Evolutionary conservation across 2,113 vertebrate genomes (phyloP).

Genomic region (Periophthalmus modestus): DNA sequence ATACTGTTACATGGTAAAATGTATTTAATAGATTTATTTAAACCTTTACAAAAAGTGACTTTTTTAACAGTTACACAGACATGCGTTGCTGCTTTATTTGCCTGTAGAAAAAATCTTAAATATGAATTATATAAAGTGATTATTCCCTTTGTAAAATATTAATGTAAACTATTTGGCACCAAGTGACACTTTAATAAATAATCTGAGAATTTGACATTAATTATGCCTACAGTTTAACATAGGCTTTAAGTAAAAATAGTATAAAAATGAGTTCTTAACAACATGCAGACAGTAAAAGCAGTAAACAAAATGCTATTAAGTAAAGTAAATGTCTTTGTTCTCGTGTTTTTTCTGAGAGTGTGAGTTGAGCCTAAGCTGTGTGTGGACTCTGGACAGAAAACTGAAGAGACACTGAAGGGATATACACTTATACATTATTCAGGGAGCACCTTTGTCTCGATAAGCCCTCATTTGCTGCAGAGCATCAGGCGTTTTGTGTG

Average conservation of each 20-base stretch:
- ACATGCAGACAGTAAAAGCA: slow-evolving; percentile 39
- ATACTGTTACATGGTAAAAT: slow-evolving; percentile 33
- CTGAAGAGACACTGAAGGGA: slow-evolving; percentile 34
- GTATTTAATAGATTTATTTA: slow-evolving; percentile 11
- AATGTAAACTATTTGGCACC: slow-evolving; percentile 49
- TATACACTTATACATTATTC: slow-evolving; percentile 19
- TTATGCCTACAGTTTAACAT: slow-evolving; percentile 30
- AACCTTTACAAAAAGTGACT: slow-evolving; percentile 23
- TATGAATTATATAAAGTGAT: slow-evolving; percentile 30
- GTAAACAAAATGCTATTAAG: slow-evolving; percentile 43
- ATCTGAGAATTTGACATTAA: slow-evolving; percentile 24
- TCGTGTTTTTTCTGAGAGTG: slow-evolving; percentile 26
- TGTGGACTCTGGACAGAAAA: slow-evolving; percentile 13
- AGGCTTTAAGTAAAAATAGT: slow-evolving; percentile 47
- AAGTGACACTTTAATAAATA: slow-evolving; percentile 23
- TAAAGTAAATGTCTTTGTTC: slow-evolving; percentile 29
- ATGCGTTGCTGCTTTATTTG: slow-evolving; percentile 30
- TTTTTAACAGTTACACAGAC: slow-evolving; percentile 40
- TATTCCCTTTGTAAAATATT: slow-evolving; percentile 32
- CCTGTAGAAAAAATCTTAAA: slow-evolving; percentile 34
- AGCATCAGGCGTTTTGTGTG: slow-evolving; percentile 33
- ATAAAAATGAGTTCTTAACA: slow-evolving; percentile 50
- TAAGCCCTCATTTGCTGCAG: slow-evolving; percentile 42
- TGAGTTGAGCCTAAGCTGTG: slow-evolving; percentile 2
- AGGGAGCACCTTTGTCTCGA: slow-evolving; percentile 26